Base-by-base conservation (phyloP, 2,888 invertebrate species). In the Endotricha flammealis region DNA sequence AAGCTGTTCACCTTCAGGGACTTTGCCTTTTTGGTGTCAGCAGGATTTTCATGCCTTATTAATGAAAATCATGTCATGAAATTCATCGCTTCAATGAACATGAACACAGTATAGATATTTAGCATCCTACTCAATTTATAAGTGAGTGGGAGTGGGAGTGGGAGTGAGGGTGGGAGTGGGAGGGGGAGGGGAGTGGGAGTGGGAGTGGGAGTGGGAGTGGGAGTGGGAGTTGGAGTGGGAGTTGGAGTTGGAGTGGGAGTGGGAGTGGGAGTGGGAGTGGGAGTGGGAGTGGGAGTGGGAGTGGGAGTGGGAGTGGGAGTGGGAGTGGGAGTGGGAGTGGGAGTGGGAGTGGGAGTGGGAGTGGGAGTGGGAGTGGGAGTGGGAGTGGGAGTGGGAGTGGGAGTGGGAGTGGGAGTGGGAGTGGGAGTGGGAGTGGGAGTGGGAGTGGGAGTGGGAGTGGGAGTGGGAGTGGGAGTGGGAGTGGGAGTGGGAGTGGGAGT, bases 91-190 rank as follows among this genome's bases (percentile, higher is more conserved):
- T n/a, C n/a, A n/a, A n/a, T n/a, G n/a, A n/a, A n/a, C n/a, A n/a
- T n/a, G n/a, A n/a, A n/a, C n/a, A n/a, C n/a, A n/a, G n/a, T n/a
- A n/a, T n/a, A n/a, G n/a, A n/a, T n/a, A n/a, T n/a, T n/a, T n/a
- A n/a, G n/a, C n/a, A n/a, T n/a, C n/a, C n/a, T n/a, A n/a, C n/a
- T n/a, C n/a, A n/a, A n/a, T n/a, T n/a, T n/a, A n/a, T n/a, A n/a
- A 17, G 17, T 17, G 24, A 9, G 24, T 5, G 7, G 9, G 24
- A n/a, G n/a, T 5, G 24, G 24, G 24, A 9, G 24, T 4, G 24
- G 24, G n/a, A 9, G 24, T 24, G 24, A 9, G 24, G 24, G 24
- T 24, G 24, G 24, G 24, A n/a, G 24, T 24, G n/a, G 4, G 24
- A 9, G 24, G 24, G 24, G 24, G 4, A 9, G n/a, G 24, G 24